These are phyloP conservation scores for Tympanoctomys barrerae DNA, from an alignment of 2,797 vertebrate genomes.

Conservation along the genomic window DNA sequence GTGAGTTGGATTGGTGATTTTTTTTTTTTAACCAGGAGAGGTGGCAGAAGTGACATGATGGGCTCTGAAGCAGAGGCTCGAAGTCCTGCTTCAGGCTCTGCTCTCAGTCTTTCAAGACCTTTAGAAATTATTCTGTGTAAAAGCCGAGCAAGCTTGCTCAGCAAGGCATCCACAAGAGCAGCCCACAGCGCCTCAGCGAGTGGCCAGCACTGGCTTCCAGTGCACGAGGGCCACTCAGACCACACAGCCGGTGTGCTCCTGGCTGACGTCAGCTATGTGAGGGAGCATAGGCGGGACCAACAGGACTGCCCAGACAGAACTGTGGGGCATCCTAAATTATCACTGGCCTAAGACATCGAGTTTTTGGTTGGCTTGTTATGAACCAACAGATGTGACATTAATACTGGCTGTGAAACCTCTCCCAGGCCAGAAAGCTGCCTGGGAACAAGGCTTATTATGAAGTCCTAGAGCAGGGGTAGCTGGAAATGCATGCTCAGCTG, in stretches of 20 bases:
- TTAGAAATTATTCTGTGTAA: background rate
- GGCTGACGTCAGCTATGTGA: background rate
- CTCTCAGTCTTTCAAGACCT: background rate
- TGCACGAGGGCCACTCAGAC: background rate
- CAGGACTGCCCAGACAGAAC: background rate
- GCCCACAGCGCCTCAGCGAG: background rate
- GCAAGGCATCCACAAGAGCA: background rate
- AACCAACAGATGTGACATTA: background rate
- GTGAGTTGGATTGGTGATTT: background rate
- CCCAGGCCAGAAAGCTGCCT: background rate
- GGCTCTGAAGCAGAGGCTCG: background rate
- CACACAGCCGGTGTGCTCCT: background rate
- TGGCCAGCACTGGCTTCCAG: background rate
- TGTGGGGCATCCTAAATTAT: background rate
- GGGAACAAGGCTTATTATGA: background rate
- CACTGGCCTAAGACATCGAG: background rate
- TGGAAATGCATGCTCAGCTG: background rate
- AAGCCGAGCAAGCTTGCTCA: background rate
- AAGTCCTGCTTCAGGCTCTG: background rate
- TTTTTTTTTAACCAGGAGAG: background rate
- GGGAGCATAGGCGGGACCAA: background rate
- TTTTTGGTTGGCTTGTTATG: background rate
- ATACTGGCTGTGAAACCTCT: background rate
- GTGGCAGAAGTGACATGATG: background rate
- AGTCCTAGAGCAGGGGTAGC: background rate